Evolutionary conservation across 2,797 vertebrate species (phyloP).

Genomic region (Sphaeramia orbicularis): DNA sequence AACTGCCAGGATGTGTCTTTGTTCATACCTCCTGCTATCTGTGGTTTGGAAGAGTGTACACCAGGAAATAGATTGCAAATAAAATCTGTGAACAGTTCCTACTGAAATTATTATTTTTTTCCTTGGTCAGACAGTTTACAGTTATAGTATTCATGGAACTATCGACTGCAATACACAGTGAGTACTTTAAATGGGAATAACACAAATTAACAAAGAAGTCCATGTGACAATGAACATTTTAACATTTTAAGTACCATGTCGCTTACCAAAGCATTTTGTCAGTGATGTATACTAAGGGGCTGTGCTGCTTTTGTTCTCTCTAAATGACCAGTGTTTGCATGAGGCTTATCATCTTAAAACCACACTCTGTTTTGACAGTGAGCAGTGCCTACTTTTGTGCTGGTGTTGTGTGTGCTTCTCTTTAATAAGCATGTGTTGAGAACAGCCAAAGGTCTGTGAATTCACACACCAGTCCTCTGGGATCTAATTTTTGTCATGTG

Average conservation of each 20-base stretch:
- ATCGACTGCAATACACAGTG: background rate
- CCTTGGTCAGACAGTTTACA: constrained; percentile 1
- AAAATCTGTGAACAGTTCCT: constrained; percentile 13
- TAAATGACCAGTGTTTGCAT: constrained; percentile 1
- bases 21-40: constrained; percentile 8
- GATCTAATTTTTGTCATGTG: constrained; percentile 26
- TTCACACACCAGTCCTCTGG: constrained; percentile 14
- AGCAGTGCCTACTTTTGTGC: constrained; percentile 19
- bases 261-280: constrained; percentile 19
- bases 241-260: background rate
- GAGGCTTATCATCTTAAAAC: constrained; percentile 25
- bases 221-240: background rate
- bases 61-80: constrained; percentile 11
- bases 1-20: background rate
- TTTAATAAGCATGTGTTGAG: background rate
- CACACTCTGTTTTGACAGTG: background rate
- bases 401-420: background rate
- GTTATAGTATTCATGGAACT: background rate
- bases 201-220: background rate
- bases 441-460: background rate
- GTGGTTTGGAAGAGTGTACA: background rate
- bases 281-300: constrained; percentile 8
- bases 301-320: constrained; percentile 28
- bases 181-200: background rate
- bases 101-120: background rate